Conservation (phyloP, 2,797 vertebrate species). For the Choloepus didactylus region DNA sequence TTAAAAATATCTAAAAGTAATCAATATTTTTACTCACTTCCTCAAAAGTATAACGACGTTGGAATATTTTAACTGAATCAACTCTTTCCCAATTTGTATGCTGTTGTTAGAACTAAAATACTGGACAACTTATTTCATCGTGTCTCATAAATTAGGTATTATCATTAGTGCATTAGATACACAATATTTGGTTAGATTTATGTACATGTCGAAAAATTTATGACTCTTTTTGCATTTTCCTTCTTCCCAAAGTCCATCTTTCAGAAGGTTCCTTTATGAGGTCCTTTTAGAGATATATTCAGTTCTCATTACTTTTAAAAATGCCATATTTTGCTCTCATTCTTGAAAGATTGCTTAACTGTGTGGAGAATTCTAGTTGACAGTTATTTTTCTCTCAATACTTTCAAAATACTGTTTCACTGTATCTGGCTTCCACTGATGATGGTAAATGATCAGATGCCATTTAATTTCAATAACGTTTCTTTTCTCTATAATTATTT, state of each 20-base stretch:
- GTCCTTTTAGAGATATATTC: not conserved
- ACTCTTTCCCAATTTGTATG: not conserved
- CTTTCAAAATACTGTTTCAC: conserved; percentile 21
- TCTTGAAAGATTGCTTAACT: not conserved
- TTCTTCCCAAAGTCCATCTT: not conserved
- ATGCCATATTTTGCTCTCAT: not conserved
- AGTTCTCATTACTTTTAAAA: not conserved
- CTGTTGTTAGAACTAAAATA: not conserved
- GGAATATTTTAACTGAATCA: not conserved
- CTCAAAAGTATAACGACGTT: not conserved
- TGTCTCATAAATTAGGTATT: not conserved
- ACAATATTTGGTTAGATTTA: not conserved
- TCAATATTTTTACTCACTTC: not conserved
- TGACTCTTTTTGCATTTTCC: not conserved
- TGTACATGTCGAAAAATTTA: not conserved
- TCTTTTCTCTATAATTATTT: not conserved
- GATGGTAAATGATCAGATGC: conserved; percentile 12
- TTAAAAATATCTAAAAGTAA: too few relatives aligned
- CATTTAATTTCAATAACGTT: not conserved
- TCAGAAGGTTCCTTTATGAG: not conserved
- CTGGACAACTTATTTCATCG: not conserved
- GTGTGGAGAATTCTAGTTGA: not conserved
- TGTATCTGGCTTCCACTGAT: not conserved
- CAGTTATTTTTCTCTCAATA: not conserved
- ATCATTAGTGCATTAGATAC: not conserved